Conservation (phyloP, 2,113 vertebrate genomes). For the Aldabrachelys gigantea region DNA sequence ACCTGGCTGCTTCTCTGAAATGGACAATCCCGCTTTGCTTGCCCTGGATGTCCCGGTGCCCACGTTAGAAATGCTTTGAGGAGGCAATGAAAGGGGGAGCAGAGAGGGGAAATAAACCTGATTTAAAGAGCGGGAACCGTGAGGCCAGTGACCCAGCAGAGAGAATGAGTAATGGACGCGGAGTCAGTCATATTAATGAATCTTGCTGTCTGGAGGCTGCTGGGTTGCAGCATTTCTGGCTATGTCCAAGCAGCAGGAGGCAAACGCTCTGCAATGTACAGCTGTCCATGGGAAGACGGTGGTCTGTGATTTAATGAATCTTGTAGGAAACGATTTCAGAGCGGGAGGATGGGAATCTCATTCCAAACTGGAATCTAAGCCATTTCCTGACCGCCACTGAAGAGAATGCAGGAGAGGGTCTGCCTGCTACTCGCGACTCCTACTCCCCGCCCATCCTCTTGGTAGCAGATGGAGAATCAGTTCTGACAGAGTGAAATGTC, state of each 20-base stretch:
- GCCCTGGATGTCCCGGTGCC: not conserved
- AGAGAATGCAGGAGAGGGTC: not conserved
- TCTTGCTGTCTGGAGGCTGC: slow-evolving; percentile 11
- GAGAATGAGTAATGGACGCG: slow-evolving; percentile 17
- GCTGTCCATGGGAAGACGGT: not conserved
- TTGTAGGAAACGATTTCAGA: not conserved
- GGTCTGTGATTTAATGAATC: fast-evolving
- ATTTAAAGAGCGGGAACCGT: not conserved
- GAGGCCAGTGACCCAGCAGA: not conserved
- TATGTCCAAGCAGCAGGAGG: not conserved
- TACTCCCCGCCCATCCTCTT: not conserved
- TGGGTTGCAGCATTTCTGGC: not conserved
- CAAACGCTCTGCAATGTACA: not conserved
- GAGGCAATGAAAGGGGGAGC: not conserved
- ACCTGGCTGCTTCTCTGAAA: not conserved
- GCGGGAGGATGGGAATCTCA: not conserved
- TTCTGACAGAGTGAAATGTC: not conserved
- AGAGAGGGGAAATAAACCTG: not conserved
- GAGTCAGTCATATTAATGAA: not conserved
- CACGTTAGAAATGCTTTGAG: not conserved
- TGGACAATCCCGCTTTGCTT: not conserved
- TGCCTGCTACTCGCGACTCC: not conserved
- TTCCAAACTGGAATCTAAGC: not conserved
- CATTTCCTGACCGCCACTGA: not conserved
- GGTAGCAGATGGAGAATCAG: slow-evolving; percentile 10